A percentile compares a stretch with the other conserved stretches of the same genome.
These are phyloP conservation scores for Phortica magna DNA, from an alignment of 2,888 invertebrate genomes.

Conservation along the genomic window DNA sequence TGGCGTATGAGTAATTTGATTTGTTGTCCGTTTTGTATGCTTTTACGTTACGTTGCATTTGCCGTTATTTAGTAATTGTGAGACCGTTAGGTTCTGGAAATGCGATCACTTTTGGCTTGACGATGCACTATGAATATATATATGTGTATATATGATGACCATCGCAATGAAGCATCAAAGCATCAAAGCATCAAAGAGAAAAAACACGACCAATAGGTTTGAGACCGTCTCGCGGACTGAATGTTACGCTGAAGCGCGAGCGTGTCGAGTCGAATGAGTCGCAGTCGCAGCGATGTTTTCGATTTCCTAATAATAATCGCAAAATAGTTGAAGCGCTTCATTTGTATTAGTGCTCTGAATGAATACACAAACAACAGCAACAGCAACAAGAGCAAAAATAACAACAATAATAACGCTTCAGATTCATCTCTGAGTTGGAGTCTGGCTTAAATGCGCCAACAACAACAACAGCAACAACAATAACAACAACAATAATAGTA, in stretches of 20 bases:
- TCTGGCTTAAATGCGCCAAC: slow-evolving; percentile 1
- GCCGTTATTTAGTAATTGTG: not conserved
- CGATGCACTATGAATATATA: slow-evolving; percentile 22
- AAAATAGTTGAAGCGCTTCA: slow-evolving; percentile 64
- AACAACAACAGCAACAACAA: slow-evolving; percentile 20
- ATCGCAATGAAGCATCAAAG: slow-evolving; percentile 34
- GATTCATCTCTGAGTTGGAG: slow-evolving; percentile 34
- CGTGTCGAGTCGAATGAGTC: slow-evolving; percentile 39
- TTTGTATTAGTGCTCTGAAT: slow-evolving; percentile 70
- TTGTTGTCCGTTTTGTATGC: not conserved
- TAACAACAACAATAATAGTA: not conserved
- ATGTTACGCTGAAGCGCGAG: slow-evolving; percentile 63
- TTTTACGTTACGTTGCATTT: too few relatives aligned
- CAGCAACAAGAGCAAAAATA: slow-evolving; percentile 47
- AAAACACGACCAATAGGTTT: slow-evolving; percentile 72
- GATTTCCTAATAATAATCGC: slow-evolving; percentile 70
- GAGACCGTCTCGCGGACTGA: slow-evolving; percentile 74
- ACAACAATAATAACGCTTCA: slow-evolving; percentile 17
- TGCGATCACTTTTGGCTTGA: slow-evolving; percentile 30
- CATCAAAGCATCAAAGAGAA: slow-evolving; percentile 61
- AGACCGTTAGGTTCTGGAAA: not conserved
- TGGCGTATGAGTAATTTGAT: not conserved
- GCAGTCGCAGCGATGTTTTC: slow-evolving; percentile 55
- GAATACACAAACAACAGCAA: slow-evolving; percentile 55
- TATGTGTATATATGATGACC: slow-evolving; percentile 38